These are phyloP conservation scores for Leucopsar rothschildi DNA, from an alignment of 2,113 vertebrate genomes.

Conservation along the genomic window DNA sequence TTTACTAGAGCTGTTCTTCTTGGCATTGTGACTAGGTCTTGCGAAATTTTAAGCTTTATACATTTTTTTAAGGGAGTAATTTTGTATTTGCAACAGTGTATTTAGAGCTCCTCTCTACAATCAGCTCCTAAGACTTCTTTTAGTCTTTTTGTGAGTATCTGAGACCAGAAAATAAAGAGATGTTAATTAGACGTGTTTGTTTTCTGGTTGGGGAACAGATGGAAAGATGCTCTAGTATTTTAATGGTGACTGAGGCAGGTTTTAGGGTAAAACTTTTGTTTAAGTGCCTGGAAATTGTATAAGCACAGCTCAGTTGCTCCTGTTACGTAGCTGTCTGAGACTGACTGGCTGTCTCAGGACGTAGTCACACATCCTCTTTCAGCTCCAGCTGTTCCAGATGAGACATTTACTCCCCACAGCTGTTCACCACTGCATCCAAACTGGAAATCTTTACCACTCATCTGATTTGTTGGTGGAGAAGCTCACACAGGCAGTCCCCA, in stretches of 20 bases:
- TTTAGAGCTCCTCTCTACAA: background rate
- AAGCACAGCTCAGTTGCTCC: background rate
- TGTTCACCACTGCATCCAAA: background rate
- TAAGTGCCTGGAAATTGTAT: background rate
- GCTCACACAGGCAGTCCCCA: background rate
- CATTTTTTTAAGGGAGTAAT: background rate
- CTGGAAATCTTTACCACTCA: background rate
- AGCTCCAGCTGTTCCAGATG: slow-evolving; percentile 1
- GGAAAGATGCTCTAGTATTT: background rate
- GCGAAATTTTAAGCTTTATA: background rate
- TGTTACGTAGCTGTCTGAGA: background rate
- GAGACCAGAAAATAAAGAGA: background rate
- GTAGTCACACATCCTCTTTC: background rate
- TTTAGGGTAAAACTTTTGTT: background rate
- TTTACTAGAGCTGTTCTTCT: background rate
- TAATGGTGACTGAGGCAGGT: background rate
- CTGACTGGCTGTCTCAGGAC: background rate
- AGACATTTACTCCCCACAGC: background rate
- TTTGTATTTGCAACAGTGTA: background rate
- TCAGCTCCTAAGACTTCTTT: background rate
- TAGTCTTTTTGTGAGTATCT: background rate
- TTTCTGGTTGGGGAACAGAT: slow-evolving; percentile 12
- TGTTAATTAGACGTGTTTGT: background rate
- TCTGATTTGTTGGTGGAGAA: background rate
- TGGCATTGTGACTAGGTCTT: background rate